phyloP scores from a whole-genome alignment of 1,140 invertebrate species.

The Fopius arisanus region DNA sequence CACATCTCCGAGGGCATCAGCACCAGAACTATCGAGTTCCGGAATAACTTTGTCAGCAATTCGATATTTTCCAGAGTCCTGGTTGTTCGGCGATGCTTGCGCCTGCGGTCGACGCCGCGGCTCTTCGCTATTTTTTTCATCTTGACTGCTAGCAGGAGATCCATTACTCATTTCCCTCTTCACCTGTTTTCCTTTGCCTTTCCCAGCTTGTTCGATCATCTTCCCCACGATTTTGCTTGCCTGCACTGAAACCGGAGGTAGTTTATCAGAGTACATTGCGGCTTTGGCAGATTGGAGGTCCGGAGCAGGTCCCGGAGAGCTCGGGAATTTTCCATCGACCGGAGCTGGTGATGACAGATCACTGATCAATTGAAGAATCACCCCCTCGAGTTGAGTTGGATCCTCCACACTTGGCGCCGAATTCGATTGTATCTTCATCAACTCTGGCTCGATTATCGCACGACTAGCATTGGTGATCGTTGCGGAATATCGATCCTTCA shows the following conservation, averaged over 20 bases:
- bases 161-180: conserved; percentile 14
- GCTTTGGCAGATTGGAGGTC: conserved; percentile 56
- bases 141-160: neutral
- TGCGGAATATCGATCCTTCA: conserved; percentile 76
- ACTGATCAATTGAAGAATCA: conserved; percentile 73
- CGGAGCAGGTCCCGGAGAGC: conserved; percentile 37
- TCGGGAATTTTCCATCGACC: conserved; percentile 42
- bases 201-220: conserved; percentile 36
- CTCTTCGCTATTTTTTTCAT: neutral
- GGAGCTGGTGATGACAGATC: conserved; percentile 66
- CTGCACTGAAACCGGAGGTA: conserved; percentile 52
- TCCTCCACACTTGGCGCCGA: conserved; percentile 68
- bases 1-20: neutral
- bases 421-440: neutral
- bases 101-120: neutral
- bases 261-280: conserved; percentile 48
- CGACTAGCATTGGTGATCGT: conserved; percentile 53
- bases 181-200: conserved; percentile 23
- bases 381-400: conserved; percentile 71
- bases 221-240: conserved; percentile 51
- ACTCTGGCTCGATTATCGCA: conserved; percentile 23
- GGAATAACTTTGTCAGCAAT: conserved; percentile 22
- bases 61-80: neutral
- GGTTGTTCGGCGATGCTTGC: conserved; percentile 10
- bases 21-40: neutral